These are phyloP conservation scores for Drosophila kohkoa DNA, from an alignment of 1,140 invertebrate genomes.

Conservation along the genomic window DNA sequence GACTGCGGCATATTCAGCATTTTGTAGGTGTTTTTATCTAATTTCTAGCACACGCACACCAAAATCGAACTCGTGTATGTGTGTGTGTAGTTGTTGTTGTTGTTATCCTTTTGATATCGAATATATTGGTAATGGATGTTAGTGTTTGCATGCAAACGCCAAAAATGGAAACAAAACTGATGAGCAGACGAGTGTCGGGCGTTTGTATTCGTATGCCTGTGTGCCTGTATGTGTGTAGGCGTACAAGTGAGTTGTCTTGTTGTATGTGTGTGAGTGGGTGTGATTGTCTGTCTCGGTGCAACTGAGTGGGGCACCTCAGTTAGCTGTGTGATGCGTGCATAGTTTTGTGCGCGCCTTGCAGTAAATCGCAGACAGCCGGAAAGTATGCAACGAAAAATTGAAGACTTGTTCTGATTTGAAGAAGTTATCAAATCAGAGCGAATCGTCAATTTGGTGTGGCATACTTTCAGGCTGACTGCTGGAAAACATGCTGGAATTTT, in stretches of 20 bases:
- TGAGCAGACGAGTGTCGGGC: constrained; percentile 36
- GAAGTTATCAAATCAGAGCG: constrained; percentile 5
- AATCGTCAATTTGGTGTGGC: constrained; percentile 16
- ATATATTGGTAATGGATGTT: constrained; percentile 79
- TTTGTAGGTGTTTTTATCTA: constrained; percentile 83
- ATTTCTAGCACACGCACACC: constrained; percentile 78
- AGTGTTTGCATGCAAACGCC: constrained; percentile 76
- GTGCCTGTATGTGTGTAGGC: constrained; percentile 18
- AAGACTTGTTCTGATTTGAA: constrained; percentile 21
- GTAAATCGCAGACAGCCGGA: constrained; percentile 3
- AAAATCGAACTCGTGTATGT: constrained; percentile 24
- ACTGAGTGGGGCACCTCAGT: background rate
- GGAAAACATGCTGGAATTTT: background rate
- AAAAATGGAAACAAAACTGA: constrained; percentile 56
- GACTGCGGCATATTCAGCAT: constrained; percentile 82
- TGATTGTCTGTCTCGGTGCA: background rate
- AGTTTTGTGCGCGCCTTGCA: constrained; percentile 16
- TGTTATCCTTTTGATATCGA: constrained; percentile 69
- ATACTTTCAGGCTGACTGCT: constrained; percentile 12
- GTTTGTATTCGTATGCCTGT: background rate
- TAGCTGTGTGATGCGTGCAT: constrained; percentile 35
- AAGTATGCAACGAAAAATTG: constrained; percentile 40
- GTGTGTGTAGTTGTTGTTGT: constrained; percentile 62
- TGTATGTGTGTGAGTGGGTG: constrained; percentile 18
- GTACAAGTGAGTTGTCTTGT: constrained; percentile 14